A percentile compares a stretch with the other conserved stretches of the same genome.
Evolutionary conservation across 2,113 vertebrate species (phyloP).

Genomic region (Gambusia affinis): DNA sequence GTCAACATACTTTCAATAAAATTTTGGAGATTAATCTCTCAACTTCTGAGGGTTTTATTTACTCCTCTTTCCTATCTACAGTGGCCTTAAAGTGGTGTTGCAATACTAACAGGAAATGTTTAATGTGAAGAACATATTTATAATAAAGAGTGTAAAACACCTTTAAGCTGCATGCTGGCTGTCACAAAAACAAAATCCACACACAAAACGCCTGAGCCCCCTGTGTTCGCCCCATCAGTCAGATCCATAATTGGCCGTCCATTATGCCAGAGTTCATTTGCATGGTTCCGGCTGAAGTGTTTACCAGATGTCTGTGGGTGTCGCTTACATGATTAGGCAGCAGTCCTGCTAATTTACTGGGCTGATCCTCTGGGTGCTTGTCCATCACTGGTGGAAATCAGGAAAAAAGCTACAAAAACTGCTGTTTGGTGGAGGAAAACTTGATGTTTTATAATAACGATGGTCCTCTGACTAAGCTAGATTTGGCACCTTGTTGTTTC

Average conservation of each 20-base stretch:
- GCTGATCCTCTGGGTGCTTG: constrained; percentile 46
- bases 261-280: constrained; percentile 70
- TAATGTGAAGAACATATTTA: not conserved
- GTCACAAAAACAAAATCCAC: constrained; percentile 1
- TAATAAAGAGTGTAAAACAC: not conserved
- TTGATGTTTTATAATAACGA: constrained; percentile 10
- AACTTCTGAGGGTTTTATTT: no score
- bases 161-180: not conserved
- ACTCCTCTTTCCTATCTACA: no score
- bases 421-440: not conserved
- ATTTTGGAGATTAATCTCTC: no score
- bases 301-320: constrained; percentile 73
- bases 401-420: constrained; percentile 8
- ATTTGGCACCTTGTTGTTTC: constrained; percentile 6
- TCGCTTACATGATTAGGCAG: constrained; percentile 65
- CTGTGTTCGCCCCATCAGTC: constrained; percentile 48
- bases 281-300: constrained; percentile 71
- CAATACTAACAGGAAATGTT: not conserved
- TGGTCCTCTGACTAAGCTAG: not conserved
- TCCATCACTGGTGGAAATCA: constrained; percentile 36
- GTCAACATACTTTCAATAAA: no score
- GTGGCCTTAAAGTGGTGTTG: no score
- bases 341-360: constrained; percentile 58
- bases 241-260: constrained; percentile 68
- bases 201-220: constrained; percentile 21